Evolutionary conservation across 1,140 invertebrate species (phyloP).

Genomic region (Aphelenchoides fujianensis): DNA sequence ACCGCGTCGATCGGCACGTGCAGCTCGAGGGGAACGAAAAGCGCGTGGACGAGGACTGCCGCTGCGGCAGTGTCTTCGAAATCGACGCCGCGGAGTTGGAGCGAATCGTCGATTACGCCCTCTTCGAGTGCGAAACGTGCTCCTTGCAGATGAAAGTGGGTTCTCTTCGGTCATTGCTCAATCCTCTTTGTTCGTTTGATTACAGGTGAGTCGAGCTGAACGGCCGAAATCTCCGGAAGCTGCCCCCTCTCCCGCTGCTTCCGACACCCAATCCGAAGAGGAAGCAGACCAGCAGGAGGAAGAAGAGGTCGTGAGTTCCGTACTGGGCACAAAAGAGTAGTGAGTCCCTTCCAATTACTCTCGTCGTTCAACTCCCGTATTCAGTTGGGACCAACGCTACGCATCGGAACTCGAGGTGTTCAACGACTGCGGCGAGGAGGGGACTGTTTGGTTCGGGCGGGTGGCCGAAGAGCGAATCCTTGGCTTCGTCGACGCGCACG

Average conservation of each 20-base stretch:
- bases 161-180: too few relatives aligned
- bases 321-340: conserved; percentile 77
- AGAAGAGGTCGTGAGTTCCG: conserved; percentile 65
- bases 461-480: conserved; percentile 74
- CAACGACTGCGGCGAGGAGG: conserved; percentile 77
- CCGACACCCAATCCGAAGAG: too few relatives aligned
- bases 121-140: conserved; percentile 33
- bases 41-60: conserved; percentile 22
- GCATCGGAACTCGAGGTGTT: conserved; percentile 77
- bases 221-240: too few relatives aligned
- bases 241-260: too few relatives aligned
- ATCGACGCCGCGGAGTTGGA: conserved; percentile 28
- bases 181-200: too few relatives aligned
- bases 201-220: not conserved
- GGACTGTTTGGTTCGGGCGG: conserved; percentile 81
- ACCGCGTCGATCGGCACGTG: conserved; percentile 28
- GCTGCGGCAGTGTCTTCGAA: conserved; percentile 33
- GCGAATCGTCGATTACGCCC: conserved; percentile 31
- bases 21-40: conserved; percentile 22
- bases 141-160: conserved; percentile 15
- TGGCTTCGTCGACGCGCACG: conserved; percentile 12
- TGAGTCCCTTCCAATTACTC: too few relatives aligned
- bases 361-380: conserved; percentile 19
- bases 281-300: conserved; percentile 2
- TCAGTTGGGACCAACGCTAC: conserved; percentile 79